Conservation (phyloP, 2,113 vertebrate species). For the Alouatta palliata region DNA sequence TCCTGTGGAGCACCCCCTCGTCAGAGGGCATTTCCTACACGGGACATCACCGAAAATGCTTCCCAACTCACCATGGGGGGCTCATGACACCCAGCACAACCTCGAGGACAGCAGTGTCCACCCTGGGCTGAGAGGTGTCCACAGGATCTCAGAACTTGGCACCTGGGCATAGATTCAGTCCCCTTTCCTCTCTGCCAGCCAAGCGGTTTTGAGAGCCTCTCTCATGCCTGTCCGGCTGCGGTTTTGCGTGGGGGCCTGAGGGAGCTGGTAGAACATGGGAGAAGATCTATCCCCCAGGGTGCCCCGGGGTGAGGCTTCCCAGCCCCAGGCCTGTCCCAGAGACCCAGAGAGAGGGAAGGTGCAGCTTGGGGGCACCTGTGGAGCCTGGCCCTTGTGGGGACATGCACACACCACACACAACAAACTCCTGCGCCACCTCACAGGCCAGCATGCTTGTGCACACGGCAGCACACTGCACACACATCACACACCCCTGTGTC, state of each 20-base stretch:
- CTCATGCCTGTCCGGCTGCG: background rate
- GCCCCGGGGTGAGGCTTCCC: background rate
- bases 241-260: background rate
- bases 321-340: background rate
- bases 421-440: too few species aligned
- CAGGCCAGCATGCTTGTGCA: too few species aligned
- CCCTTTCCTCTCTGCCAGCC: background rate
- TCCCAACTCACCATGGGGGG: background rate
- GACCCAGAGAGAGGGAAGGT: background rate
- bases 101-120: too few species aligned
- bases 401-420: too few species aligned
- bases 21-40: background rate
- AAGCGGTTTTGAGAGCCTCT: background rate
- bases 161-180: too few species aligned
- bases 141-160: rapidly evolving
- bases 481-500: too few species aligned
- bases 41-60: background rate
- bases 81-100: rapidly evolving
- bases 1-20: background rate
- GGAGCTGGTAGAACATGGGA: background rate
- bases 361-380: background rate
- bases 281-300: background rate
- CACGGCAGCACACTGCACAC: too few species aligned
- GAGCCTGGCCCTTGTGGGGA: background rate
- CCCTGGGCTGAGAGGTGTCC: background rate